Evolutionary conservation across 1,140 invertebrate genomes (phyloP).

Genomic region (Trichomalopsis sarcophagae): DNA sequence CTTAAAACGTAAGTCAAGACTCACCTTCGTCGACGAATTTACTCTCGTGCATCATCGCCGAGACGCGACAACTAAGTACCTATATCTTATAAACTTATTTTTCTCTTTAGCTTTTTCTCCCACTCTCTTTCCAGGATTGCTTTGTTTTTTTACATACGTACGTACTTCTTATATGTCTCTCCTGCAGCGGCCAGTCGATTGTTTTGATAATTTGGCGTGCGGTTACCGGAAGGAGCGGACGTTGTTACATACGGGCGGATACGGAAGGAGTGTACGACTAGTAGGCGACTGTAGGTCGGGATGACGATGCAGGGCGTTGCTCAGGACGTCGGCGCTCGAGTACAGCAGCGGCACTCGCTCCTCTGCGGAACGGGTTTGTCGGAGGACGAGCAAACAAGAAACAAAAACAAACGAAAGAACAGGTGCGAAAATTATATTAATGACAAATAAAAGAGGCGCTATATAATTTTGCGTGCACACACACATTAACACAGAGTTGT

Average conservation of each 20-base stretch:
- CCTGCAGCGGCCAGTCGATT: not conserved
- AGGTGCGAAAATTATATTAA: conserved; percentile 62
- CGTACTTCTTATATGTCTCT: not conserved
- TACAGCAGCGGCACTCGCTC: conserved; percentile 74
- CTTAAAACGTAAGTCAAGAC: not conserved
- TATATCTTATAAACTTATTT: not conserved
- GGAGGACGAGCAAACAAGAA: conserved; percentile 48
- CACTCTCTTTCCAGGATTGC: not conserved
- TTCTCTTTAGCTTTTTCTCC: not conserved
- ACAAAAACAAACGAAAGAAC: conserved; percentile 65
- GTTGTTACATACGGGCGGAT: conserved; percentile 66
- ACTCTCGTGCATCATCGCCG: no score
- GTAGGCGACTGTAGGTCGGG: conserved; percentile 62
- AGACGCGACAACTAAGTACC: not conserved
- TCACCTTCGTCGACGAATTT: not conserved
- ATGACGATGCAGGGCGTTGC: conserved; percentile 73
- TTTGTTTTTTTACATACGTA: not conserved
- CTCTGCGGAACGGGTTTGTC: conserved; percentile 61
- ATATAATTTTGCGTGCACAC: not conserved
- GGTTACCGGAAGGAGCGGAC: conserved; percentile 63
- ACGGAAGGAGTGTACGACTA: conserved; percentile 64
- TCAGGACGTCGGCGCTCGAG: conserved; percentile 72
- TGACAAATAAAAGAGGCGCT: conserved; percentile 7
- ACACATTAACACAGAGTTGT: not conserved
- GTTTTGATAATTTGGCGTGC: not conserved